phyloP scores from a whole-genome alignment of 2,113 vertebrate species.

The Crotophaga sulcirostris region DNA sequence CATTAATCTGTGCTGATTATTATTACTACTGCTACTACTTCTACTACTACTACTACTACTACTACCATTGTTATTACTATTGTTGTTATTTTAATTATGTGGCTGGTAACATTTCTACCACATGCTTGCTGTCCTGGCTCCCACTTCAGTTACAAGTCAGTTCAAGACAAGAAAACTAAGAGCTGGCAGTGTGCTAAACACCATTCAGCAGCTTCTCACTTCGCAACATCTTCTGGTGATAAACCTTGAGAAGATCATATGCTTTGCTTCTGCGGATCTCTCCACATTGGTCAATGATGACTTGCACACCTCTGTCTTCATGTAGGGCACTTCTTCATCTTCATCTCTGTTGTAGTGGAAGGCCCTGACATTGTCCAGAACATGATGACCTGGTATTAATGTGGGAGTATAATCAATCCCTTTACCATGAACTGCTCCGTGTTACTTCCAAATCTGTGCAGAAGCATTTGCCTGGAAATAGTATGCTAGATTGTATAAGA shows the following conservation, averaged over 20 bases:
- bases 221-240: not conserved
- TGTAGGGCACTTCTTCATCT: not conserved
- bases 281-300: fast-evolving
- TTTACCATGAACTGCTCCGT: not conserved
- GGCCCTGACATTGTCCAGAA: not conserved
- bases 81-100: not conserved
- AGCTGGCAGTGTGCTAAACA: not conserved
- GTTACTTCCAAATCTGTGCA: not conserved
- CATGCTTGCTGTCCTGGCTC: not conserved
- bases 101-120: not conserved
- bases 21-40: too few species aligned
- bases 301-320: not conserved
- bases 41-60: too few species aligned
- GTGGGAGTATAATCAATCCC: not conserved
- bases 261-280: not conserved
- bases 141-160: not conserved
- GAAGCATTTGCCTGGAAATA: not conserved
- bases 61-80: too few species aligned
- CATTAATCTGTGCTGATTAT: not conserved
- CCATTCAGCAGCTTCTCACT: not conserved
- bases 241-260: not conserved
- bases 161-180: not conserved
- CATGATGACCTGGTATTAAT: not conserved
- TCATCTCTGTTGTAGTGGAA: not conserved
- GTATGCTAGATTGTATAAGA: not conserved